These are phyloP conservation scores for Polietes domitor DNA, from an alignment of 2,888 invertebrate species.

Conservation along the genomic window DNA sequence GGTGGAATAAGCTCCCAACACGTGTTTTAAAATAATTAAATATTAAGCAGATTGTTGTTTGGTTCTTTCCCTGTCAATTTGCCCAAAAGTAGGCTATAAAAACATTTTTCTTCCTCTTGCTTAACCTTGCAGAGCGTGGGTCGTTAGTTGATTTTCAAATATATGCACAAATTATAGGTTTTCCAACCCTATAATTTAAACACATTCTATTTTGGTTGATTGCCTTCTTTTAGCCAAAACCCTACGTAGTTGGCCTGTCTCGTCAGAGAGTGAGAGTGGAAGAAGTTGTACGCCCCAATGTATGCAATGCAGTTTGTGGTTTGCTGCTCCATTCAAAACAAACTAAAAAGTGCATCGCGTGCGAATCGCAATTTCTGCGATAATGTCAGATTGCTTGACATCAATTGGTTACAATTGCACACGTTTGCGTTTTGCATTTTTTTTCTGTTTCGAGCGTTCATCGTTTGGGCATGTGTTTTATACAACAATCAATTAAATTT, in stretches of 20 bases:
- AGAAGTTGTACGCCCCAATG: slow-evolving; percentile 42
- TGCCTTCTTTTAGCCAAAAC: neutral
- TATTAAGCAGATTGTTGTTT: neutral
- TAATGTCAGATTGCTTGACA: slow-evolving; percentile 72
- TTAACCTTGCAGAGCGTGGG: slow-evolving; percentile 43
- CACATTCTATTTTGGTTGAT: slow-evolving; percentile 26
- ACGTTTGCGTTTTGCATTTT: slow-evolving; percentile 57
- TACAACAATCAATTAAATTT: slow-evolving; percentile 59
- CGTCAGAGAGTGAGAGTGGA: neutral
- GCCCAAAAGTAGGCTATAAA: slow-evolving; percentile 52
- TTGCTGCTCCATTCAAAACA: slow-evolving; percentile 25
- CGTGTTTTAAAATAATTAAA: slow-evolving; percentile 39
- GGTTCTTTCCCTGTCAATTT: slow-evolving; percentile 20
- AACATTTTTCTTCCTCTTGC: neutral
- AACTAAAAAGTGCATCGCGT: slow-evolving; percentile 72
- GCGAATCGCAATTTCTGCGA: slow-evolving; percentile 75
- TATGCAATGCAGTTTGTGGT: slow-evolving; percentile 59
- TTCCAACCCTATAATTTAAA: slow-evolving; percentile 47
- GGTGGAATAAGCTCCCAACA: neutral
- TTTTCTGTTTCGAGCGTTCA: neutral
- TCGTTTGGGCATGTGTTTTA: neutral
- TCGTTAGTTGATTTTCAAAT: neutral
- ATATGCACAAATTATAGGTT: slow-evolving; percentile 38
- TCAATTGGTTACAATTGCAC: slow-evolving; percentile 65
- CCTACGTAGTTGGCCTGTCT: too few species aligned